These are phyloP conservation scores for Sinhomidia bicolor DNA, from an alignment of 2,888 invertebrate species.

Conservation along the genomic window DNA sequence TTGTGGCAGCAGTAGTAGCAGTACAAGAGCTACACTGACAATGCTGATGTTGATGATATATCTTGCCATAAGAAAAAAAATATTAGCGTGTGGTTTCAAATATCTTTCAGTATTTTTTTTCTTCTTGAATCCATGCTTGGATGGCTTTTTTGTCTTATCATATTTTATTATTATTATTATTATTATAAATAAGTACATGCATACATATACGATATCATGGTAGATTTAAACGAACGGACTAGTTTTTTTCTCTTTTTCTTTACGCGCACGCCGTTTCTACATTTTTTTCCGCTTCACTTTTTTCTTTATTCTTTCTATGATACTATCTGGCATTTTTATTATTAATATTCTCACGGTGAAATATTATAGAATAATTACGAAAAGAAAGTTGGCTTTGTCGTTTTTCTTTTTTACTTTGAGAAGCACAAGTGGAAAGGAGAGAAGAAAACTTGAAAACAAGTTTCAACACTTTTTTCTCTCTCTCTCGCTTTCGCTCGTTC, in stretches of 20 bases:
- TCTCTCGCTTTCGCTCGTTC: too few relatives aligned
- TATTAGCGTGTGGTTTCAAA: conserved; percentile 18
- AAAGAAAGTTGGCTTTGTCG: conserved; percentile 33
- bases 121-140: too few relatives aligned
- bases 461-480: neutral
- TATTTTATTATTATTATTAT: too few relatives aligned
- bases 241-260: conserved; percentile 14
- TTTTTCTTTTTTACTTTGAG: neutral
- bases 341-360: conserved; percentile 43
- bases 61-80: conserved; percentile 24
- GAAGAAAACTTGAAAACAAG: neutral
- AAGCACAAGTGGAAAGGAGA: neutral
- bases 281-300: conserved; percentile 34
- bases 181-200: neutral
- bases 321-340: conserved; percentile 35
- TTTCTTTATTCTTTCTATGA: conserved; percentile 22
- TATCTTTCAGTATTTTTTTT: neutral
- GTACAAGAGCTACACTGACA: neutral
- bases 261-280: neutral
- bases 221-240: too few relatives aligned
- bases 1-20: too few relatives aligned
- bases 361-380: conserved; percentile 37
- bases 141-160: too few relatives aligned
- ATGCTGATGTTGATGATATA: neutral
- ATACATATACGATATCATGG: neutral